Base-by-base conservation (phyloP, 2,797 vertebrate species). In the Streptopelia turtur region DNA sequence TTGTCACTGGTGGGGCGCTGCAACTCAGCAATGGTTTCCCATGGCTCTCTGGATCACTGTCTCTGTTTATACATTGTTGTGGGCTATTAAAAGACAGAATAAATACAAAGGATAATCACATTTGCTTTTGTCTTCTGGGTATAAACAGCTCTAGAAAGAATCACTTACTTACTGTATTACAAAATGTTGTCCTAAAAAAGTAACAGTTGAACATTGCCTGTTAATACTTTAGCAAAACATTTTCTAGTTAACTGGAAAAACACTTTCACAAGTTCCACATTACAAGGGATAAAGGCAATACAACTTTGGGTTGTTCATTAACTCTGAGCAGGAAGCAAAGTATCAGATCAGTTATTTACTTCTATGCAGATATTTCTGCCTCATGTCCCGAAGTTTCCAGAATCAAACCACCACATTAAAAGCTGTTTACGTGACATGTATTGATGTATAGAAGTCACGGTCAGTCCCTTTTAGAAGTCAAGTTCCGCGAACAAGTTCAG, bases 1-100 rank as follows among this genome's bases (percentile, higher is more conserved):
- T 99, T 96, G 98, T 98, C 95, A 98, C 98, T 91, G 99, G 98
- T 95, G 99, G 99, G 97, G 99, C 99, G 83, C 99, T 99, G 95
- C 98, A 98, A 97, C 99, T 99, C 91, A 99, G 97, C 97, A 99
- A 98, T 95, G 98, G 98, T 97, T 98, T 98, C 94, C 96, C 98
- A 84, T 98, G 98, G 96, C 98, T 98, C 94, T 98, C 98, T 43
- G 97, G 94, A 96, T 98, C 98, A 80, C 97, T 97, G 64, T 99
- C 98, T 97, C 97, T 98, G 95, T 98, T 99, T 96, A 98, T 97
- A 98, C 98, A 99, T 85, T 98, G 97, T 95, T 88, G 97, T 93
- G 96, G 94, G 94, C 99, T 99, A 97, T 95, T 95, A 95, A 77
- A 85, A 78, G 49, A 74, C 49, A 82, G 56, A 92, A 96, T 81